Evolutionary conservation across 2,888 invertebrate species (phyloP).

Genomic region (Ophion obscuratus): DNA sequence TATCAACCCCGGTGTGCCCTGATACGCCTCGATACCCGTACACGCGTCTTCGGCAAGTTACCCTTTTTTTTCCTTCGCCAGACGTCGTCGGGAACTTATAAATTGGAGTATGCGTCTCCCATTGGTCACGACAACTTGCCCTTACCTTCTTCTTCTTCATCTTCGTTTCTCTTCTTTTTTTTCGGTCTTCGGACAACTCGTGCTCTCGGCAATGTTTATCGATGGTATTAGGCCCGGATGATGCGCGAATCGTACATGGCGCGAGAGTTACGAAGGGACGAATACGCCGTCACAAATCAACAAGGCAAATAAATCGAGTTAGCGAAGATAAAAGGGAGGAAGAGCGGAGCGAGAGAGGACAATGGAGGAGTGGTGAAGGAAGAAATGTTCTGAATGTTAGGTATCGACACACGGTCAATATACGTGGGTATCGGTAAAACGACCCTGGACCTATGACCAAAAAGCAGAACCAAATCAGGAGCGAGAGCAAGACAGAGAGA

Average conservation of each 20-base stretch:
- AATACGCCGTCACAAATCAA: conserved; percentile 64
- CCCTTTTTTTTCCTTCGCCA: no score
- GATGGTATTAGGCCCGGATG: conserved; percentile 43
- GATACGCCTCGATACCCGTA: background rate
- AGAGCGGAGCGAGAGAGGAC: no score
- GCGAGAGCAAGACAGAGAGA: conserved; percentile 6
- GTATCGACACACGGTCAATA: conserved; percentile 52
- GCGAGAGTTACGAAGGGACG: conserved; percentile 48
- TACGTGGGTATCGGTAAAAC: conserved; percentile 19
- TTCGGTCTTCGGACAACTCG: background rate
- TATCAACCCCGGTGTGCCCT: background rate
- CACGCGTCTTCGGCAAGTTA: no score
- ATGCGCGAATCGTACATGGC: conserved; percentile 37
- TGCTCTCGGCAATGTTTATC: conserved; percentile 39
- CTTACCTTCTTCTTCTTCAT: no score
- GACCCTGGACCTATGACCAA: conserved; percentile 59
- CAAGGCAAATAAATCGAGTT: conserved; percentile 68
- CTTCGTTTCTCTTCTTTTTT: conserved; percentile 6
- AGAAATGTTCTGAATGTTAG: conserved; percentile 21
- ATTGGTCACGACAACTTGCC: no score
- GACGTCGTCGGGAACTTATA: no score
- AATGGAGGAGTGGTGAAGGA: conserved; percentile 7
- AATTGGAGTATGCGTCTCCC: no score
- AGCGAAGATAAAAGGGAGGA: conserved; percentile 61
- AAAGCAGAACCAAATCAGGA: conserved; percentile 38